A percentile compares a stretch with the other conserved stretches of the same genome.
Conservation (phyloP, 1,140 invertebrate species). For the Cepaea nemoralis region DNA sequence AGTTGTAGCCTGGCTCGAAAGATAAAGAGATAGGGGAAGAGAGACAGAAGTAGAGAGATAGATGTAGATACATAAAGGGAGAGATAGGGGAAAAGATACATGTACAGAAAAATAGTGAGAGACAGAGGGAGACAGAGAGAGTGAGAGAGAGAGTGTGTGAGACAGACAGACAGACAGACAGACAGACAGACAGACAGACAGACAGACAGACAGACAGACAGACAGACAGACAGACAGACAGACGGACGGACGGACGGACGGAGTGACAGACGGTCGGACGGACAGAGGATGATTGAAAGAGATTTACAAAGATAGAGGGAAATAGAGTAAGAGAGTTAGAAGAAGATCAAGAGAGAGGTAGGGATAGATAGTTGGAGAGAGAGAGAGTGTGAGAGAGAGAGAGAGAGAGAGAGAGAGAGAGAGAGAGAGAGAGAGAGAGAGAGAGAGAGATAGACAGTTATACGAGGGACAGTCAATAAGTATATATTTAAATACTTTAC, state of each 20-base stretch:
- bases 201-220: too few relatives aligned
- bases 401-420: too few relatives aligned
- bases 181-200: background rate
- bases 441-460: too few relatives aligned
- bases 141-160: background rate
- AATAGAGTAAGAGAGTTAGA: background rate
- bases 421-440: too few relatives aligned
- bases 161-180: background rate
- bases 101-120: background rate
- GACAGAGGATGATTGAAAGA: background rate
- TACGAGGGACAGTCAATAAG: too few relatives aligned
- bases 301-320: background rate
- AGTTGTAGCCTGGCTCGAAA: too few relatives aligned
- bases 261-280: too few relatives aligned
- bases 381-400: background rate
- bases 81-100: background rate
- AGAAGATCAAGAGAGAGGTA: conserved; percentile 1
- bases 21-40: background rate
- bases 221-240: too few relatives aligned
- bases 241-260: too few relatives aligned
- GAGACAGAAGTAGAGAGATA: background rate
- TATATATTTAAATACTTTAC: too few relatives aligned
- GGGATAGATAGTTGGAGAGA: conserved; percentile 8
- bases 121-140: too few relatives aligned
- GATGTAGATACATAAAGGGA: background rate